Base-by-base conservation (phyloP, 1,140 invertebrate genomes). In the Drosophila insularis region DNA sequence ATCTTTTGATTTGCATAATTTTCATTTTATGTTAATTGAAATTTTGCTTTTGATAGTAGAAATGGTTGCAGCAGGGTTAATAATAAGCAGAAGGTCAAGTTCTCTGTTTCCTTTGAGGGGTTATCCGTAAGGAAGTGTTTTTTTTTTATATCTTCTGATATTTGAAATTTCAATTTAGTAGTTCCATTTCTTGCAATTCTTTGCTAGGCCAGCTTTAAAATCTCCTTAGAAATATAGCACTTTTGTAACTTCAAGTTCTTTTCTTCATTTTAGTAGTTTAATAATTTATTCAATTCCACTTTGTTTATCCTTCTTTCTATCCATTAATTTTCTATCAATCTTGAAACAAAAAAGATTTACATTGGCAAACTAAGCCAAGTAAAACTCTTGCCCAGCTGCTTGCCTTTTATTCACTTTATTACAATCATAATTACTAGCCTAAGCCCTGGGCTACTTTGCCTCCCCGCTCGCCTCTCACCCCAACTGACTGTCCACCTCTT, bases 371-470 rank as follows among this genome's bases (percentile, higher is more conserved):
- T 65, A 81, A 74, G 43, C 62, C 62, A 81, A 58, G 31, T 55
- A 39, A 50, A 63, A 63, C 14, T 68, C 64, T 65, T 72, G 46
- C 37, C 68, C 65, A 65, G 55, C 55, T 74, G 55, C 8, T 32
- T 19, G 7, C 43, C 43, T 66, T 61, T 69, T 56, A 55, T 69
- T 56, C 60, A 63, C 39, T 76, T 68, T 80, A 76, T 72, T 75
- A 65, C 65, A 79, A 80, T 74, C 81, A 86, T 85, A 86, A 86
- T 85, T 86, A 81, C 81, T 50, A 63, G 68, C 68, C 80, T 55
- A 69, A 80, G 71, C 55, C 60, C 37, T 54, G 17, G 23, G 50
- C 56, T 19, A n/a, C 21, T 21, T 13, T 27, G 4, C 56, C 31
- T 11, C n/a, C 14, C 19, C 21, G n/a, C 43, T 17, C 23, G 11